Base-by-base conservation (phyloP, 2,888 invertebrate genomes). In the Hylaea fasciaria region DNA sequence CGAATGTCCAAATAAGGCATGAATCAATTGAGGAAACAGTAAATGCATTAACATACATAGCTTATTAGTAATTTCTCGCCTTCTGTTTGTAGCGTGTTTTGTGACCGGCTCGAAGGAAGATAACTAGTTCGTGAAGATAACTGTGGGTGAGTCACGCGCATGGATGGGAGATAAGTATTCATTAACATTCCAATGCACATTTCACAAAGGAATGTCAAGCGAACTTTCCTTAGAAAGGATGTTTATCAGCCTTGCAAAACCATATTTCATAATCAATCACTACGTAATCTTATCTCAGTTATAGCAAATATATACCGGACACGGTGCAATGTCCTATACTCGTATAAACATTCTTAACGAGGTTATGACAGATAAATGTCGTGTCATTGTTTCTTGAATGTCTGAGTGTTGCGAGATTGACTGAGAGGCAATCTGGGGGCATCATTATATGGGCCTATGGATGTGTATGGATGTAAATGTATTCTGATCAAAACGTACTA, bases 351-450 rank as follows among this genome's bases (percentile, higher is more conserved):
- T 40, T 37, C 48, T 74, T 73, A 58, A 48, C 73, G 77, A 80
- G 82, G 76, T 75, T 58, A 61, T 58, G 55, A 56, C 53, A 71
- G 70, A 81, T 81, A 80, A 78, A 80, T 78, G 35, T 41, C 77
- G 77, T 76, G 72, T 76, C 76, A 72, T 75, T 77, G 75, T 81
- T 80, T 73, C 55, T 60, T 16, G 66, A 65, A 69, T 70, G 45
- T 32, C 8, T 10, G 40, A 40, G n/a, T 16, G 44, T 16, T 35
- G 52, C n/a, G 14, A 17, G 32, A 28, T 5, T 29, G 43, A 43
- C 41, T 16, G 22, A 8, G 3, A 13, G 7, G 40, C 40, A 14
- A 14, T 10, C 16, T 10, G 12, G 17, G 22, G 12, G 0, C 22
- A 14, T 7, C n/a, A 22, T 17, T 12, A 37, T 37, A 12, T 32